A percentile compares a stretch with the other conserved stretches of the same genome.
Conservation (phyloP, 1,140 invertebrate species). For the Calycopis cecrops region DNA sequence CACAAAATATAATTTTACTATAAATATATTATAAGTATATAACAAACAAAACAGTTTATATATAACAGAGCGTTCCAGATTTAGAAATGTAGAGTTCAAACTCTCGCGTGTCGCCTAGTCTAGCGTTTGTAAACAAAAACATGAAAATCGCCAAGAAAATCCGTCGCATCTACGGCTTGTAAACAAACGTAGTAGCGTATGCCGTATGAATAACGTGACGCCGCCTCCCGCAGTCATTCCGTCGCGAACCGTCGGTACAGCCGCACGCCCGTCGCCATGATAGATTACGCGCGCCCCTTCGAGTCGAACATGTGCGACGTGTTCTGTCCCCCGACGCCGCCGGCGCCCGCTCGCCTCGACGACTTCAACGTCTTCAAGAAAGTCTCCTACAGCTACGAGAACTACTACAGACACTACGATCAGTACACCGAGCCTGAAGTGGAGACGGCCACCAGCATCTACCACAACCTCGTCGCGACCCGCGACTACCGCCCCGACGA, state of each 20-base stretch:
- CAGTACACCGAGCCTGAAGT: constrained; percentile 46
- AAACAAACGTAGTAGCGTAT: constrained; percentile 42
- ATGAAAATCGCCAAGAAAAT: constrained; percentile 7
- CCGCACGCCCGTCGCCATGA: constrained; percentile 47
- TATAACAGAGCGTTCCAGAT: too few species aligned
- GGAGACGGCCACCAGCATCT: constrained; percentile 44
- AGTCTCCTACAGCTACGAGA: constrained; percentile 48
- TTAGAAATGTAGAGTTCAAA: too few species aligned
- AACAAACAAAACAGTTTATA: too few species aligned
- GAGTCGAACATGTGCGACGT: constrained; percentile 57
- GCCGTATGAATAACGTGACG: constrained; percentile 38
- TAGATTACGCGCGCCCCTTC: constrained; percentile 61
- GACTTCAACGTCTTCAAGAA: constrained; percentile 61
- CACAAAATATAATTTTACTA: too few species aligned
- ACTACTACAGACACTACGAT: constrained; percentile 58
- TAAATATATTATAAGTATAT: too few species aligned
- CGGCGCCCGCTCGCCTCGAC: constrained; percentile 57
- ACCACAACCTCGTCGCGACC: constrained; percentile 49
- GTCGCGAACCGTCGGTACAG: constrained; percentile 46
- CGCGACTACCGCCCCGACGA: constrained; percentile 56
- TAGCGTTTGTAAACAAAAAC: constrained; percentile 12
- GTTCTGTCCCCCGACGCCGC: constrained; percentile 40
- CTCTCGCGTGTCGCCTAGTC: background rate
- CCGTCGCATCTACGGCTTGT: constrained; percentile 29
- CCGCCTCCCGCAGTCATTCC: constrained; percentile 43